Base-by-base conservation (phyloP, 2,113 vertebrate species). In the Oryzias celebensis region DNA sequence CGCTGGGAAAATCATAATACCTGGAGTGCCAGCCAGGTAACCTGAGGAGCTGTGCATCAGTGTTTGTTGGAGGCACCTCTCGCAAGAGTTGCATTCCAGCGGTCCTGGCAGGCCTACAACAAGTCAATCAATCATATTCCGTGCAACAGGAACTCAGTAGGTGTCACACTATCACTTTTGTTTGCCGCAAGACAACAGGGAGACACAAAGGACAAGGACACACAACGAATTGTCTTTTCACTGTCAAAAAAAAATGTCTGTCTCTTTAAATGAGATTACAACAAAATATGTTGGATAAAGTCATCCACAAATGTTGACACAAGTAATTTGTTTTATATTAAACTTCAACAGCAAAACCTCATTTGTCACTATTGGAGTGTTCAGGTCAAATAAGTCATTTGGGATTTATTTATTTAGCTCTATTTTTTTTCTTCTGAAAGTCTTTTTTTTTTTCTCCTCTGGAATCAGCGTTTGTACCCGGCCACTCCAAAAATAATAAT, bases 51-150 rank as follows among this genome's bases (percentile, higher is more conserved):
- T 84, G 74, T 70, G 69, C 73, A 17, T 52, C 67, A 65, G 55
- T 70, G 75, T 79, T 83, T 85, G 77, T 85, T 65, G 56, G 77
- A 79, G 80, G 71, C 69, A 82, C 77, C 76, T 74, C 78, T 84
- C 80, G 77, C 80, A 79, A 48, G 5, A 56, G 68, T 64, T 77
- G 56, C 75, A 88, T 89, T 88, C 85, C 86, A 82, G 52, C 59
- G 75, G 80, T 75, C 51, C 31, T 85, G 71, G 59, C 75, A 78
- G 69, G 54, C 76, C 69, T 65, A 77, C 81, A 87, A 84, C 83
- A 77, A 84, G 85, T 81, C 84, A 85, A 81, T 87, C 80, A 82
- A 83, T 89, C 78, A 85, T 75, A 59, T 71, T 65, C 43, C 73
- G 62, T 45, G 42, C 67, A 72, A 16, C 64, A 71, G 72, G 82